Evolutionary conservation across 2,888 invertebrate species (phyloP), one percentile per base, ranked within the genome.

Genomic region (Napeogenes inachia): DNA sequence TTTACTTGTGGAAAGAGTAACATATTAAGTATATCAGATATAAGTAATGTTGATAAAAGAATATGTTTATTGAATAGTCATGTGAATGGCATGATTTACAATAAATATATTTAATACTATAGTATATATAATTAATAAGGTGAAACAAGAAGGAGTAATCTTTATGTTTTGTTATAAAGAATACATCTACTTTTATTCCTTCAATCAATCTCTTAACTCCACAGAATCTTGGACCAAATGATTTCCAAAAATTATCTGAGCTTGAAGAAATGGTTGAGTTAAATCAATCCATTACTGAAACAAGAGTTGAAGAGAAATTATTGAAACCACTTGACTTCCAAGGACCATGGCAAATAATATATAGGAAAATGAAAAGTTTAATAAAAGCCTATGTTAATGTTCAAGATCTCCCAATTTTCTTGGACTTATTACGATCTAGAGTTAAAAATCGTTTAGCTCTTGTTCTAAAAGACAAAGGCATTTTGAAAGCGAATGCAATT

Each of bases 171-270:
- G 6, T 5, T 35, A 35, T 4, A 35, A 35, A 35, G 35, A 35
- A 35, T 42, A 42, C 42, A 10, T 42, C 10, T 10, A 42, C n/a
- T 33, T 54, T 32, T 33, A 54, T 54, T 54, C n/a, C 13, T 54
- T n/a, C 47, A 47, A 35, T 35, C 54, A 38, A 13, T 46, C 3
- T 60, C 68, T 63, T 62, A 65, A 62, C 67, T 73, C 58, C 71
- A 64, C 76, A 76, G 76, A 72, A 74, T 47, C 71, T 67, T 57
- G 73, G 72, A 47, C 65, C 70, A 10, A 71, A 67, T 54, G 70
- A 70, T 54, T 56, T 67, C n/a, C 62, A 60, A 56, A 70, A 70
- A 32, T 69, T 71, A 50, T 59, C 35, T 54, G 45, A 50, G 56
- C 62, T 61, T 10, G 63, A 65, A 55, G 35, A 61, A 60, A 55